Evolutionary conservation across 1,140 invertebrate species (phyloP).

Genomic region (Cataglyphis hispanica): DNA sequence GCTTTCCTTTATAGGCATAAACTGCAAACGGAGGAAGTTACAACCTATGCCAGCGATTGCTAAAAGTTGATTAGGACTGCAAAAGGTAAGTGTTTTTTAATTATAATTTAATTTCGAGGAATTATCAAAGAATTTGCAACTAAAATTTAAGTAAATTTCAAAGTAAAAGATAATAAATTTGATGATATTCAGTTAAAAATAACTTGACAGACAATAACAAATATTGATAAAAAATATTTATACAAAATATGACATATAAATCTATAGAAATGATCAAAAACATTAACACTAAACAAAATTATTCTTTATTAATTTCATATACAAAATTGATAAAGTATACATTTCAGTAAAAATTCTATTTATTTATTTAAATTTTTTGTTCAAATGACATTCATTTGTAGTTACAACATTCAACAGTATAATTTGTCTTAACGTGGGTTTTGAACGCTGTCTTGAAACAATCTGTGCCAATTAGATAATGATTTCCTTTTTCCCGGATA

Average conservation of each 20-base stretch:
- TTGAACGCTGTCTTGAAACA: not conserved
- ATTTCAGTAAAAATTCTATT: not conserved
- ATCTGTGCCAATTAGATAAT: conserved; percentile 65
- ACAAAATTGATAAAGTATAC: not conserved
- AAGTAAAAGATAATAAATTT: not conserved
- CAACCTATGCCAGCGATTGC: conserved; percentile 19
- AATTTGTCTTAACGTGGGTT: not conserved
- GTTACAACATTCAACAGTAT: not conserved
- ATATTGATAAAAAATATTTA: not conserved
- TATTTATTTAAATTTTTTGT: not conserved
- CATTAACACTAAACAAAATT: no score
- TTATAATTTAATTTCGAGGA: not conserved
- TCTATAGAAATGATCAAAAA: not conserved
- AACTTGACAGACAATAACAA: not conserved
- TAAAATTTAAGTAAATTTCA: not conserved
- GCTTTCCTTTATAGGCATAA: not conserved
- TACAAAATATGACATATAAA: not conserved
- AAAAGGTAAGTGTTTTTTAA: conserved; percentile 63
- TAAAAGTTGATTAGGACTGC: conserved; percentile 26
- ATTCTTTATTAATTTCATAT: no score
- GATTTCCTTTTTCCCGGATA: conserved; percentile 62
- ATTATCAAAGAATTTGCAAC: not conserved
- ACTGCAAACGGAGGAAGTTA: conserved; percentile 17
- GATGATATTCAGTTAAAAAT: not conserved
- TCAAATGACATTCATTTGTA: not conserved